A percentile compares a stretch with the other conserved stretches of the same genome.
phyloP scores from a whole-genome alignment of 64 coral and sea anemone species.

The Catalaphyllia jardinei region DNA sequence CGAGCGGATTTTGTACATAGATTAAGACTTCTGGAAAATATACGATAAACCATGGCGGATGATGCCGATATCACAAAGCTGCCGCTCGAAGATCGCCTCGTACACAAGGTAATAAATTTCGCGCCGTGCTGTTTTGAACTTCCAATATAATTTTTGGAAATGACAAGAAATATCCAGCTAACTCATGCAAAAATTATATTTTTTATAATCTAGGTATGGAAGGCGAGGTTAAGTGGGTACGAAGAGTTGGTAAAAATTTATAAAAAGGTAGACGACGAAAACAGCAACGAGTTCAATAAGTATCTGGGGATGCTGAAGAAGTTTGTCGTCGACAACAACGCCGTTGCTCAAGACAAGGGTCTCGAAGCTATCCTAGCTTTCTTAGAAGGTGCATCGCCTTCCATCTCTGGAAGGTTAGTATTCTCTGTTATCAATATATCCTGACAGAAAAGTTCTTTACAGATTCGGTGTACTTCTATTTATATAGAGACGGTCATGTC shows the following conservation, averaged over 20 bases:
- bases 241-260: conserved; percentile 88
- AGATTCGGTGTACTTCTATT: no score
- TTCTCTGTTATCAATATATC: not conserved
- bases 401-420: conserved; percentile 90
- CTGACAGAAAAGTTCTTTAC: not conserved
- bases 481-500: no score
- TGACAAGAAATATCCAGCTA: not conserved
- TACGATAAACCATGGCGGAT: conserved; percentile 58
- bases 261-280: conserved; percentile 74
- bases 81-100: conserved; percentile 79
- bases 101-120: conserved; percentile 75
- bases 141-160: conserved; percentile 15
- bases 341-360: conserved; percentile 97
- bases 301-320: conserved; percentile 92
- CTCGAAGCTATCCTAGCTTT: conserved; percentile 88
- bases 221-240: conserved; percentile 94
- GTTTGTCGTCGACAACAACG: conserved; percentile 94
- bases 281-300: conserved; percentile 88
- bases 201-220: conserved; percentile 81
- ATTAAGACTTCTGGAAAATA: not conserved
- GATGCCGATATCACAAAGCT: conserved; percentile 87
- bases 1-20: conserved; percentile 9
- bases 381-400: conserved; percentile 77
- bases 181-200: not conserved
- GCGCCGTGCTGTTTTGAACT: not conserved